Percentiles rank a stretch among this genome's conserved stretches.
phyloP scores from a whole-genome alignment of 1,140 invertebrate species.

The Sarcophaga bullata region DNA sequence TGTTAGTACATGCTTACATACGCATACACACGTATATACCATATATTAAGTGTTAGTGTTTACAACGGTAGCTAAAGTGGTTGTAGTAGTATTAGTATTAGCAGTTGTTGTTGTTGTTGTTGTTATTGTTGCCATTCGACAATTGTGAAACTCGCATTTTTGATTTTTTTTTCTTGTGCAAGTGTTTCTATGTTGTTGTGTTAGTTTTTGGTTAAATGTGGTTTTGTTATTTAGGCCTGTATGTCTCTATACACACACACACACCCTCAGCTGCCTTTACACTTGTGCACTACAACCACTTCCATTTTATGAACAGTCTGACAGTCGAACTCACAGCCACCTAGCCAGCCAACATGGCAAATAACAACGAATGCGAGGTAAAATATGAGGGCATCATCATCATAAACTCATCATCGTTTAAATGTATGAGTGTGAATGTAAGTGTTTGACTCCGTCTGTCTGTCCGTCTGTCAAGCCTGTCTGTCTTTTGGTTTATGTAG shows the following conservation, averaged over 20 bases:
- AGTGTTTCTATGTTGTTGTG: background rate
- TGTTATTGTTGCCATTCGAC: too few relatives aligned
- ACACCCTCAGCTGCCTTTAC: background rate
- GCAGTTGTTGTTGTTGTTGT: too few relatives aligned
- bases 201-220: constrained; percentile 20
- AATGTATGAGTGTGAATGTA: too few relatives aligned
- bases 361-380: background rate
- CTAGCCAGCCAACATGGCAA: background rate
- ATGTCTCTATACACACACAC: background rate
- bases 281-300: constrained; percentile 12
- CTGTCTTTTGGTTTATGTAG: constrained; percentile 4
- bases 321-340: too few relatives aligned
- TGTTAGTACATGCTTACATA: background rate
- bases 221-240: constrained; percentile 37
- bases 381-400: constrained; percentile 33
- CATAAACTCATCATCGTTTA: constrained; percentile 24
- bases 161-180: too few relatives aligned
- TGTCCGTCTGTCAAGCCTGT: background rate
- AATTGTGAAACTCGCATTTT: too few relatives aligned
- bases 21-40: background rate
- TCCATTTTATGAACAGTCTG: constrained; percentile 19
- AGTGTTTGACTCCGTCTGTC: too few relatives aligned
- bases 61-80: too few relatives aligned
- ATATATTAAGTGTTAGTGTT: too few relatives aligned
- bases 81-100: too few relatives aligned